Percentiles rank a stretch among this genome's conserved stretches.
These are phyloP conservation scores for Mormyrops boulengeri DNA, from an alignment of 2,797 vertebrate genomes.

Conservation along the genomic window DNA sequence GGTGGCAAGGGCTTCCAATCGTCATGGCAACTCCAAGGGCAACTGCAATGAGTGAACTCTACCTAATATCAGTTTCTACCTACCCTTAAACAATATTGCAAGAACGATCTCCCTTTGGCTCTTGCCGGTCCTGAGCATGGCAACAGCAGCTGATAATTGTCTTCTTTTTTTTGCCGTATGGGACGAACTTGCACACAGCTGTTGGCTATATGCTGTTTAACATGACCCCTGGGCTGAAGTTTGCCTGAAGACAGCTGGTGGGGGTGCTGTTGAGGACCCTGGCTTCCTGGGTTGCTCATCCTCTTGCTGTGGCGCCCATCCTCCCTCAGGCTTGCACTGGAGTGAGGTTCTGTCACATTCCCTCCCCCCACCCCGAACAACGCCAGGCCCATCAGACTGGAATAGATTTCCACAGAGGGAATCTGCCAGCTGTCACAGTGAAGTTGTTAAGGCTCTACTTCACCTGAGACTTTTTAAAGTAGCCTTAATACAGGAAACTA, in stretches of 20 bases:
- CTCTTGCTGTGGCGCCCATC: neutral
- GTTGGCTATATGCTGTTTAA: neutral
- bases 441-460: conserved; percentile 50
- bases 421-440: neutral
- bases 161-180: neutral
- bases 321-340: neutral
- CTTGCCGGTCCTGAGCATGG: neutral
- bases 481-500: conserved; percentile 77
- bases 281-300: neutral
- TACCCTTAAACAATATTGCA: neutral
- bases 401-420: neutral
- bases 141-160: neutral
- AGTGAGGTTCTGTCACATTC: neutral
- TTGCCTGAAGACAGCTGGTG: neutral
- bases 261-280: neutral
- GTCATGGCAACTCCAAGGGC: conserved; percentile 32
- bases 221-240: neutral
- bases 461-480: conserved; percentile 80
- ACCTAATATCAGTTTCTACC: neutral
- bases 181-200: neutral
- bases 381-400: neutral
- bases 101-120: neutral
- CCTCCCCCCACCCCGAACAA: neutral
- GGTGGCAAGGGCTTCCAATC: conserved; percentile 29
- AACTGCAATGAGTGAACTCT: neutral